Base-by-base conservation (phyloP, 2,113 vertebrate genomes). In the Periophthalmus modestus region DNA sequence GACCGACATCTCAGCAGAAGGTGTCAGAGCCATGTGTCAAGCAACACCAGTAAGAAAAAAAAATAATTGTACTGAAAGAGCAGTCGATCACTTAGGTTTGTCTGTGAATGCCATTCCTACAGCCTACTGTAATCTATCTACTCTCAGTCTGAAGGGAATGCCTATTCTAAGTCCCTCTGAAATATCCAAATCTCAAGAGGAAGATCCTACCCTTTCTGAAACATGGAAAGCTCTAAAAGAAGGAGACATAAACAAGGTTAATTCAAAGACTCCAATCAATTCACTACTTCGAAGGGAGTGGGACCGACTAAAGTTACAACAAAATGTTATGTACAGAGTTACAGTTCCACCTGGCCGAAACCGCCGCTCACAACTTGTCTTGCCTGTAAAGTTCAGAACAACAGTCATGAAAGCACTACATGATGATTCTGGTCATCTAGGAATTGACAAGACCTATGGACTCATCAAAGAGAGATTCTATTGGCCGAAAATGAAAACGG, bases 341-440 rank as follows among this genome's bases (percentile, higher is more conserved):
- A 62, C 28, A 14, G 28, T 34, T 62, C 24, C 59, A 33, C 59
- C 59, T 33, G 24, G 59, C 24, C 23, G 15, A 62, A 33, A 28
- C 23, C 23, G 24, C 9, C 2, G 24, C 5, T 62, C 28, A 33
- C 61, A 63, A 36, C 16, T 63, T 16, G 61, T 63, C 7, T 19
- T 63, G 13, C 61, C 61, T 2, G 28, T 16, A 36, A 34, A 63
- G 61, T 34, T 34, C 61, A 34, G 61, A 36, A 36, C 10, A 16
- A 63, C 28, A 59, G 57, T 24, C n/a, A 23, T 70, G 3, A 39
- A 39, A n/a, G 33, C 68, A 4, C 33, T 69, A 5, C 50, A 69
- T 36, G 68, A 77, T 77, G 59, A 77, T 12, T n/a, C 36, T 5
- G 74, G 74, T 1, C 68, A 77, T n/a, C 52, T 69, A 28, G 10